Base-by-base conservation (phyloP, 2,888 invertebrate species). In the Sipha maydis region DNA sequence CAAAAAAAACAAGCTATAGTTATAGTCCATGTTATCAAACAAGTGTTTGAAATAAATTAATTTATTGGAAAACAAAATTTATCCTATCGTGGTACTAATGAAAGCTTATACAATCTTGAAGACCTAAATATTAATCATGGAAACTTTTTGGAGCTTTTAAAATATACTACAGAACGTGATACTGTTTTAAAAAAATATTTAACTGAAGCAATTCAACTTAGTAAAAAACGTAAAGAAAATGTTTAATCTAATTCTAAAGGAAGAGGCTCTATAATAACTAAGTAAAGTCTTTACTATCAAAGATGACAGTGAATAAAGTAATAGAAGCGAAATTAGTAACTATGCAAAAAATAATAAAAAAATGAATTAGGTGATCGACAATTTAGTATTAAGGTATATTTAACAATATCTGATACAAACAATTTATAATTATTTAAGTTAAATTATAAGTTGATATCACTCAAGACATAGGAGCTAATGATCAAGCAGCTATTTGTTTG, bases 261-360 rank as follows among this genome's bases (percentile, higher is more conserved):
- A n/a, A 83, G 89, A 80, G 84, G 89, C 1, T 61, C 75, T 38
- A 69, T 71, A 28, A 54, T 89, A 71, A 89, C 89, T n/a, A n/a
- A n/a, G n/a, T n/a, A n/a, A n/a, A n/a, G n/a, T n/a, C n/a, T 21
- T 89, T 89, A 31, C 14, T 89, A 19, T 83, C 83, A 2, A 89
- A 89, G 38, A 89, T 48, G 54, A 89, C 89, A 28, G 25, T 89
- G 7, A 54, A 54, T 25, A 76, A 89, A 67, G 89, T 89, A 54
- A 77, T 89, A 41, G 21, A n/a, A 61, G 75, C 71, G 28, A 88
- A 89, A 25, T 21, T 31, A 84, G 41, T 69, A 25, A 56, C 56
- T n/a, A 89, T 89, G 61, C 48, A 54, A 21, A 38, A 73, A 48
- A 71, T 31, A 67, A 76, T 89, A 17, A 56, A 54, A n/a, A 31